Base-by-base conservation (phyloP, 2,797 vertebrate species). In the Balearica regulorum region DNA sequence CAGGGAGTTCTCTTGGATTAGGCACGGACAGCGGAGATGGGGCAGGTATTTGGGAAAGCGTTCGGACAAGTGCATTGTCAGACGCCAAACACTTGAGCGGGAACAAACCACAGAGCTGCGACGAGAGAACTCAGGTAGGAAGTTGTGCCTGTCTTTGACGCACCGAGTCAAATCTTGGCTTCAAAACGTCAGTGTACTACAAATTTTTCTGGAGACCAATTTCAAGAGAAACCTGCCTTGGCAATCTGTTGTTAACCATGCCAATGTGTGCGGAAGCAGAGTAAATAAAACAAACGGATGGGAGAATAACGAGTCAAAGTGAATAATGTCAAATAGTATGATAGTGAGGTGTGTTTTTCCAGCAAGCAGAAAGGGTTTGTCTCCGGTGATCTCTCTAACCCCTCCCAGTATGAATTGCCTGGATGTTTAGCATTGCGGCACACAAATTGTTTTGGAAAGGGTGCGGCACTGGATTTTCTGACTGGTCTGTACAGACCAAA, bases 21-120 rank as follows among this genome's bases (percentile, higher is more conserved):
- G 49, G n/a, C 37, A 41, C 0, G 1, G 83, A 26, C 41, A 53
- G 19, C 0, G 8, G 1, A 3, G 53, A 15, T 75, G 1, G 8
- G 26, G 62, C 37, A 24, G 8, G 14, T 13, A 26, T 28, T 31
- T 51, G 49, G 18, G 65, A 37, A 54, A 68, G 53, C 0, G 0
- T 1, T 11, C 9, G 28, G 31, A 31, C 14, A 22, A 72, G 33
- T 3, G 55, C 2, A 0, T 16, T 18, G 14, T 19, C 75, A 58
- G 53, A 17, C 26, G 53, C 39, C 44, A 68, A 31, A 72, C 69
- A 28, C 6, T 0, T 0, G 8, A 73, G 57, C 1, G 5, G 55
- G n/a, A 88, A 33, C 37, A 53, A 31, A 60, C 21, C 2, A n/a
- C 3, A 0, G 53, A 51, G 49, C 4, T 0, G 39, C 39, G 39